Percentiles rank a stretch among this genome's conserved stretches.
These are phyloP conservation scores for Phrixothrix hirtus DNA, from an alignment of 2,888 invertebrate genomes.

Conservation along the genomic window DNA sequence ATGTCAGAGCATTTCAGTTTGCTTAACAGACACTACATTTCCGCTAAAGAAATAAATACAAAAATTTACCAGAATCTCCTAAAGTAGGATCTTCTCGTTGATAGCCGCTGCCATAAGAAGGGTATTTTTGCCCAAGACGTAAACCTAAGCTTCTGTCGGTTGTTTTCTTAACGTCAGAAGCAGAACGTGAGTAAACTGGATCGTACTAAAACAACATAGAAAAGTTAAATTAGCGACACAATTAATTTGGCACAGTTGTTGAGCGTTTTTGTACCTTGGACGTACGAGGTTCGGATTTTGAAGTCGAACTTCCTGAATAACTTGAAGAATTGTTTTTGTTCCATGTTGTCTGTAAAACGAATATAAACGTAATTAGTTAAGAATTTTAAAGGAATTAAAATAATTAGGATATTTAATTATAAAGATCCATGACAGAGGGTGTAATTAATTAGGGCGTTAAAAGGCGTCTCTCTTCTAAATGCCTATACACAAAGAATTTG, in stretches of 20 bases:
- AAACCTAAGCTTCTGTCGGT: constrained; percentile 43
- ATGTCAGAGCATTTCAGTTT: neutral
- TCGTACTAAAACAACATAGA: constrained; percentile 46
- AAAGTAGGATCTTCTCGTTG: constrained; percentile 41
- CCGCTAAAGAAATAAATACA: no score
- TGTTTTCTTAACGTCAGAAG: constrained; percentile 43
- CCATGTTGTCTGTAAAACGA: constrained; percentile 38
- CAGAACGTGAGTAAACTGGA: constrained; percentile 42
- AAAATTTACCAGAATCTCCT: constrained; percentile 34
- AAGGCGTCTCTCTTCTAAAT: no score
- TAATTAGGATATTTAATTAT: no score
- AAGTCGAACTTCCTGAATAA: constrained; percentile 30
- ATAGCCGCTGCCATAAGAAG: constrained; percentile 43
- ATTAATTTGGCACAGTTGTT: neutral
- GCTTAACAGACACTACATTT: neutral
- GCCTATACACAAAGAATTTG: neutral
- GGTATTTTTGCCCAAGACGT: constrained; percentile 45
- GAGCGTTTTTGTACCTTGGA: constrained; percentile 35
- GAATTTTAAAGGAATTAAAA: no score
- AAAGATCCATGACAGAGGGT: no score
- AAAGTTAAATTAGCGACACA: neutral
- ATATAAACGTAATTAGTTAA: no score
- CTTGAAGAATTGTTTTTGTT: constrained; percentile 33
- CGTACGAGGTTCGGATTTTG: constrained; percentile 28
- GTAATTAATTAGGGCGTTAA: neutral